Conservation (phyloP, 2,888 invertebrate species). For the Drosophila antonietae region DNA sequence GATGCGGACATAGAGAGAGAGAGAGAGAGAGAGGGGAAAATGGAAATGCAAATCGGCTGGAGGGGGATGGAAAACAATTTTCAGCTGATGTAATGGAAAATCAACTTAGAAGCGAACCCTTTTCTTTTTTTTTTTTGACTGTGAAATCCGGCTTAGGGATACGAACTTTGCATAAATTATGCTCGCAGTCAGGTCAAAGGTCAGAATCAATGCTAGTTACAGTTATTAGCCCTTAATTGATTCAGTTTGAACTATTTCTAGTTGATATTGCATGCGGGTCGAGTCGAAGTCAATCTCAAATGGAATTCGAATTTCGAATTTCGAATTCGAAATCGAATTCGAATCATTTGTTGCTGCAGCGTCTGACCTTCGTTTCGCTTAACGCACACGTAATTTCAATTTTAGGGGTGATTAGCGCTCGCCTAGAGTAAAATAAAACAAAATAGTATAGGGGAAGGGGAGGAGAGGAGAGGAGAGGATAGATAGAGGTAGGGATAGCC, state of each 20-base stretch:
- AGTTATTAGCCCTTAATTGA: constrained; percentile 56
- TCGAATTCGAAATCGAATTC: constrained; percentile 13
- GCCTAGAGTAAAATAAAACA: constrained; percentile 19
- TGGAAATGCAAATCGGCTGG: constrained; percentile 1
- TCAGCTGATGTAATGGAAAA: constrained; percentile 69
- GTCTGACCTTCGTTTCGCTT: constrained; percentile 66
- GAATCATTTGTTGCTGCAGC: constrained; percentile 43
- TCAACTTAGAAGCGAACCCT: constrained; percentile 56
- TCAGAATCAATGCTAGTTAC: constrained; percentile 32
- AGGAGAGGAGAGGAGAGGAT: neutral
- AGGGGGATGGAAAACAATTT: constrained; percentile 44
- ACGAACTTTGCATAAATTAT: constrained; percentile 54
- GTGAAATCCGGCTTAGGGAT: neutral
- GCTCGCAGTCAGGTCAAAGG: constrained; percentile 8
- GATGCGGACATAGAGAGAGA: neutral
- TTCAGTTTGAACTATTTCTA: constrained; percentile 34
- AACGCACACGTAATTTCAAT: constrained; percentile 61
- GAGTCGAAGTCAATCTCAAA: neutral
- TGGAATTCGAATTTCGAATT: constrained; percentile 21
- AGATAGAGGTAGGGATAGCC: constrained; percentile 26
- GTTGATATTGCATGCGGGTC: neutral
- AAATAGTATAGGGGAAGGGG: neutral
- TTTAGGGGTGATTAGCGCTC: constrained; percentile 76
- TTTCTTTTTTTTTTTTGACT: neutral
- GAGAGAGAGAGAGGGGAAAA: neutral